These are phyloP conservation scores for Zapus hudsonius DNA, from an alignment of 2,113 vertebrate species.

Conservation along the genomic window DNA sequence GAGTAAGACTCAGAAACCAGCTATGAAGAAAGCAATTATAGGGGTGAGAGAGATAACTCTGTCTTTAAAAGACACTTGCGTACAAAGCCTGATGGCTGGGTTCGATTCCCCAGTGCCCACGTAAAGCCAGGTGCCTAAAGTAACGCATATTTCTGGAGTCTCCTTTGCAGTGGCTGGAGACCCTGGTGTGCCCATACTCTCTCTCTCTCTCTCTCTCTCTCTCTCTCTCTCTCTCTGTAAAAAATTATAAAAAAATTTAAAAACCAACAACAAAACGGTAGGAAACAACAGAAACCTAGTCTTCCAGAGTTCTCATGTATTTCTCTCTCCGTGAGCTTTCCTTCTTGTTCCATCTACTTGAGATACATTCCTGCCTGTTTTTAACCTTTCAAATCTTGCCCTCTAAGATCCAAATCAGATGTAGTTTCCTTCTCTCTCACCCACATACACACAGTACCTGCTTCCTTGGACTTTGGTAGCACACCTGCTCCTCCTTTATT, in stretches of 20 bases:
- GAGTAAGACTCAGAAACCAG: neutral
- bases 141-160: too few species aligned
- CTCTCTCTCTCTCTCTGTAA: too few species aligned
- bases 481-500: neutral
- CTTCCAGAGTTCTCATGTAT: neutral
- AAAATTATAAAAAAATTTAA: too few species aligned
- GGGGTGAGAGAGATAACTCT: too few species aligned
- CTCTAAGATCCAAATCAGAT: neutral
- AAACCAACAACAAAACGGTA: neutral
- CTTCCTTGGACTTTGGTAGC: neutral
- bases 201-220: too few species aligned
- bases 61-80: too few species aligned
- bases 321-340: neutral
- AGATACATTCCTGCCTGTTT: neutral
- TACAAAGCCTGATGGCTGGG: too few species aligned
- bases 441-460: neutral
- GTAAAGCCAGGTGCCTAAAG: too few species aligned
- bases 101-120: too few species aligned
- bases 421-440: neutral
- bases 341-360: neutral
- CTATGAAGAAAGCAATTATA: neutral
- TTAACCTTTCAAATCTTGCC: neutral
- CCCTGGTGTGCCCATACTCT: too few species aligned
- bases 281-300: neutral
- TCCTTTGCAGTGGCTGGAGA: too few species aligned